Evolutionary conservation across 2,888 invertebrate species (phyloP).

Genomic region (Drosophila rellima): DNA sequence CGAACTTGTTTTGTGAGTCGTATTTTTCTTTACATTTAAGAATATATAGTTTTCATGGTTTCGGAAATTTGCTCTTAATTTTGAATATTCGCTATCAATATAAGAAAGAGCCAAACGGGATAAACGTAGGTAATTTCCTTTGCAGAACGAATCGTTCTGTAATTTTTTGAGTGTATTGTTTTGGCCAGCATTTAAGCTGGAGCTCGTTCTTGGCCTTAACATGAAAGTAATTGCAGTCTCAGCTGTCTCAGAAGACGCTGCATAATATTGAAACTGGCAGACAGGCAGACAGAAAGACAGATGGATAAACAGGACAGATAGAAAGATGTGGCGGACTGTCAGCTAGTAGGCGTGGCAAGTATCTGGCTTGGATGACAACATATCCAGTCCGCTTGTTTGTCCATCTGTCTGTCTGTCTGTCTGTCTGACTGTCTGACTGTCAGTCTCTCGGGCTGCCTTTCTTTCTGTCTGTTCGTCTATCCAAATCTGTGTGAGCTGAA

Average conservation of each 20-base stretch:
- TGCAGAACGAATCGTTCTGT: too few relatives aligned
- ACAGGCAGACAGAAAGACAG: constrained; percentile 22
- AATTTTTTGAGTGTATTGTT: background rate
- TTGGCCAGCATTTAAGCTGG: constrained; percentile 29
- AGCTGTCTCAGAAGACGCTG: constrained; percentile 37
- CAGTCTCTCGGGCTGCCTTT: background rate
- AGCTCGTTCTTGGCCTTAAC: constrained; percentile 25
- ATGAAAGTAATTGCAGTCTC: constrained; percentile 61
- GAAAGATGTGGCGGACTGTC: background rate
- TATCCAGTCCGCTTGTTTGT: constrained; percentile 10
- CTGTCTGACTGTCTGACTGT: background rate
- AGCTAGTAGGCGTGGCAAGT: constrained; percentile 3
- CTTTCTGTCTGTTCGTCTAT: constrained; percentile 5
- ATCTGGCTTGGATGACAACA: constrained; percentile 34
- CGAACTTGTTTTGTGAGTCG: too few relatives aligned
- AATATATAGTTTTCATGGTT: too few relatives aligned
- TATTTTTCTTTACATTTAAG: too few relatives aligned
- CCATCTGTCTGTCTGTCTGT: background rate
- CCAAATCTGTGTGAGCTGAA: constrained; percentile 57
- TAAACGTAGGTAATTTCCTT: too few relatives aligned
- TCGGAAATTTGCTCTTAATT: too few relatives aligned
- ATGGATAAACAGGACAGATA: constrained; percentile 4
- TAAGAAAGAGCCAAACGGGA: too few relatives aligned
- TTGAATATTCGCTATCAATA: too few relatives aligned
- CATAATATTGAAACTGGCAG: constrained; percentile 55